These are phyloP conservation scores for Eristalis pertinax DNA, from an alignment of 2,888 invertebrate species.

Conservation along the genomic window DNA sequence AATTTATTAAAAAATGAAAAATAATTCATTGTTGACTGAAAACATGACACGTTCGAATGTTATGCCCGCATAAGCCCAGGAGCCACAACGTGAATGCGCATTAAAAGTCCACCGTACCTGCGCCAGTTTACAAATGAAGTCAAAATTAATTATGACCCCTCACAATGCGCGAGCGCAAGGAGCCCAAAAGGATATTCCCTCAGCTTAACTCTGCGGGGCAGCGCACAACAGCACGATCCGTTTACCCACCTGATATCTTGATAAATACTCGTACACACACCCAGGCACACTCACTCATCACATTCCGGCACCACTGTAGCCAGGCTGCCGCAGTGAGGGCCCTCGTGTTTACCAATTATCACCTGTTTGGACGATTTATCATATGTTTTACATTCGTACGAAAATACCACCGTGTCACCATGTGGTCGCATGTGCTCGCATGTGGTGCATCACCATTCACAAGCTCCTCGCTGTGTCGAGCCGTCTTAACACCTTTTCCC, in stretches of 20 bases:
- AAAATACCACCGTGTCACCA: conserved; percentile 49
- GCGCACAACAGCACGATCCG: conserved; percentile 24
- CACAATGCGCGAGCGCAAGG: conserved; percentile 19
- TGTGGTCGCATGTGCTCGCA: not conserved
- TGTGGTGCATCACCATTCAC: not conserved
- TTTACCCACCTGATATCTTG: conserved; percentile 61
- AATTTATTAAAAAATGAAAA: conserved; percentile 72
- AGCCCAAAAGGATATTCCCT: conserved; percentile 47
- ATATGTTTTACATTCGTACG: conserved; percentile 68
- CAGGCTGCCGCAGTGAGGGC: conserved; percentile 38
- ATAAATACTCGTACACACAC: conserved; percentile 39
- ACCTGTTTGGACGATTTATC: conserved; percentile 72
- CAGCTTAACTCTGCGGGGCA: conserved; percentile 27
- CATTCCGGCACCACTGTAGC: conserved; percentile 32
- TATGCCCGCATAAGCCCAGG: conserved; percentile 72
- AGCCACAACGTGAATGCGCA: conserved; percentile 71
- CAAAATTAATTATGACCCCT: conserved; percentile 68
- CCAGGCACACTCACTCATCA: conserved; percentile 1
- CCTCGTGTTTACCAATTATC: conserved; percentile 66
- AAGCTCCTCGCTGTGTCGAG: conserved; percentile 27
- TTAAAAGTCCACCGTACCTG: conserved; percentile 58
- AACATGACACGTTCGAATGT: conserved; percentile 75
- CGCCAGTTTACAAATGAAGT: conserved; percentile 50
- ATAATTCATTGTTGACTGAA: conserved; percentile 75
- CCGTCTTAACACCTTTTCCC: conserved; percentile 63